Percentiles rank a stretch among this genome's conserved stretches.
Evolutionary conservation across 2,888 invertebrate genomes (phyloP).

Genomic region (Dendrolimus pini): DNA sequence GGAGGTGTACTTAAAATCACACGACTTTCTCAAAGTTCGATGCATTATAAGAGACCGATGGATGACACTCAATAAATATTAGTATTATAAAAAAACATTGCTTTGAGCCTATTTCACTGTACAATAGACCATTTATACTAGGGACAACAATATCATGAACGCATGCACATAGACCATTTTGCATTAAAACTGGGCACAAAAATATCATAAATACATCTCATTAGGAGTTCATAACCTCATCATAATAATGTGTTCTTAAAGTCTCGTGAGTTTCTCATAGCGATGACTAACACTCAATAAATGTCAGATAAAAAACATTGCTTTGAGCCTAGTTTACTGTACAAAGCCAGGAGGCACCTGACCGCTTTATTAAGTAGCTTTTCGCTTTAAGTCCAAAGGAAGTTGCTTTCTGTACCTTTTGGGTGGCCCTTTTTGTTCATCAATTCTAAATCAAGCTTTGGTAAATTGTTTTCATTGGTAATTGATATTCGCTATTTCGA

Average conservation of each 20-base stretch:
- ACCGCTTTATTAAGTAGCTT: neutral
- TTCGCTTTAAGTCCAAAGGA: neutral
- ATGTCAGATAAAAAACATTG: neutral
- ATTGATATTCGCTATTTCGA: too few relatives aligned
- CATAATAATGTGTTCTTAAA: neutral
- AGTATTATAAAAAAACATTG: too few relatives aligned
- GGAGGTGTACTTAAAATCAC: neutral
- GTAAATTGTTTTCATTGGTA: too few relatives aligned
- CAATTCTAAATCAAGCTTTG: too few relatives aligned
- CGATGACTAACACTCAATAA: neutral
- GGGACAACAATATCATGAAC: too few relatives aligned
- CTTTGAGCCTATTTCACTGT: too few relatives aligned
- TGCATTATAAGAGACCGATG: too few relatives aligned
- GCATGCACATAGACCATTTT: too few relatives aligned
- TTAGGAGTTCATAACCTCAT: neutral
- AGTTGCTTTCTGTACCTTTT: conserved; percentile 4
- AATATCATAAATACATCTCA: neutral
- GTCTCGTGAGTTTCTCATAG: neutral
- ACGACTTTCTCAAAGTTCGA: neutral
- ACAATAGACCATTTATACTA: too few relatives aligned
- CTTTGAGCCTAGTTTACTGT: neutral
- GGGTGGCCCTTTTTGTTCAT: neutral
- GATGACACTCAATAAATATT: too few relatives aligned
- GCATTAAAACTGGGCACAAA: too few relatives aligned
- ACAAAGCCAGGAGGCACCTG: neutral